phyloP scores from a whole-genome alignment of 37 sponge, comb jelly and placozoan species.

The Halichondria panicea region DNA sequence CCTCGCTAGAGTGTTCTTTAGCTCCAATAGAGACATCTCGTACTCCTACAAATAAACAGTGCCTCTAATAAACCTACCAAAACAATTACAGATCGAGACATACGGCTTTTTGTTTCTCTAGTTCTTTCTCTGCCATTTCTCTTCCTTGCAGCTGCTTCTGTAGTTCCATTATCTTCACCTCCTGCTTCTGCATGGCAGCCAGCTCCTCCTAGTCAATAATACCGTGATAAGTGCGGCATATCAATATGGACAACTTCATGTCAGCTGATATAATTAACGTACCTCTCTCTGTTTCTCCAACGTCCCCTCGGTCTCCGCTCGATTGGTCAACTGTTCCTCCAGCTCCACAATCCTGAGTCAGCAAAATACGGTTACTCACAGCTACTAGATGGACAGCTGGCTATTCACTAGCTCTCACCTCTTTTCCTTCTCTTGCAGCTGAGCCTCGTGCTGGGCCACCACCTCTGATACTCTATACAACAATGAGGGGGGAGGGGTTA shows the following conservation, averaged over 20 bases:
- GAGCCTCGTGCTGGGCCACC: constrained; percentile 32
- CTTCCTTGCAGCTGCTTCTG: constrained; percentile 54
- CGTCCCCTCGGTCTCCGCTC: constrained; percentile 20
- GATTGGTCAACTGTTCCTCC: constrained; percentile 46
- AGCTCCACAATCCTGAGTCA: constrained; percentile 58
- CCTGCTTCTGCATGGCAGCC: constrained; percentile 12
- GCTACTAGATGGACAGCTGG: neutral
- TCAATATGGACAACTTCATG: neutral
- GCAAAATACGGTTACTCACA: neutral
- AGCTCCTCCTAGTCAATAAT: constrained; percentile 21
- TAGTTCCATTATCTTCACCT: constrained; percentile 39
- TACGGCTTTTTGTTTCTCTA: constrained; percentile 68
- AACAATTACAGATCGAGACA: neutral
- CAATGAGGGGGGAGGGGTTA: neutral
- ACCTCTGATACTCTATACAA: constrained; percentile 19
- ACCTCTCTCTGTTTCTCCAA: constrained; percentile 72
- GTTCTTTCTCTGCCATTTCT: constrained; percentile 27
- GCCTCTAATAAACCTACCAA: neutral
- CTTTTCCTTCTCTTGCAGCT: constrained; percentile 15
- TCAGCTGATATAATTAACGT: neutral
- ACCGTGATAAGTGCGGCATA: neutral
- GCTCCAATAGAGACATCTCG: constrained; percentile 44
- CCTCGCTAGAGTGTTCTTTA: constrained; percentile 12
- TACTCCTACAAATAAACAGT: constrained; percentile 28
- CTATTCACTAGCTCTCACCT: constrained; percentile 27